Evolutionary conservation across 2,113 vertebrate species (phyloP).

Genomic region (Hippocampus abdominalis): DNA sequence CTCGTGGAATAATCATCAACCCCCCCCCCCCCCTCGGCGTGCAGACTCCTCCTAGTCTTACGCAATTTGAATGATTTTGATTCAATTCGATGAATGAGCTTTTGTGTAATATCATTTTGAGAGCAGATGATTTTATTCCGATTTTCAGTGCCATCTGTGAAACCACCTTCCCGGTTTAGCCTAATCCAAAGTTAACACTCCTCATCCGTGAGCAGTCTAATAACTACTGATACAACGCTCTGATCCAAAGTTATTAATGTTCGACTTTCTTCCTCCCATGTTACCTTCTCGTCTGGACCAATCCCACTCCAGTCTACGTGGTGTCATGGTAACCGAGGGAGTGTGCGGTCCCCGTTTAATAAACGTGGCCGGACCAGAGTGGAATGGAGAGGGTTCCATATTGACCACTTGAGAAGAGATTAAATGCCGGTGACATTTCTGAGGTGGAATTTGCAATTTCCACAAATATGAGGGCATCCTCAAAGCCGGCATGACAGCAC

Average conservation of each 20-base stretch:
- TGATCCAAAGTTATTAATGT: conserved; percentile 59
- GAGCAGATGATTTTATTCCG: background rate
- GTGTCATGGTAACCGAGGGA: conserved; percentile 69
- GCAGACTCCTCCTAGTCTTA: background rate
- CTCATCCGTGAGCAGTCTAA: conserved; percentile 38
- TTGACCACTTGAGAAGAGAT: conserved; percentile 89
- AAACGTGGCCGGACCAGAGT: conserved; percentile 64
- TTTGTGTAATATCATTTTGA: background rate
- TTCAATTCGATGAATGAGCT: background rate
- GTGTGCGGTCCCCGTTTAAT: conserved; percentile 78
- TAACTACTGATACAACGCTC: conserved; percentile 31
- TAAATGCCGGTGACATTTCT: conserved; percentile 97
- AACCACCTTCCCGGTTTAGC: background rate
- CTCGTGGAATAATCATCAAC: conserved; percentile 48
- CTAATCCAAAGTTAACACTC: conserved; percentile 41
- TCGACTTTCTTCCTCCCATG: conserved; percentile 53
- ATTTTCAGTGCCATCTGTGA: background rate
- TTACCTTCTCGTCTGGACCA: conserved; percentile 45
- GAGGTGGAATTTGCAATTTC: conserved; percentile 96
- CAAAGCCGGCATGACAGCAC: conserved; percentile 84
- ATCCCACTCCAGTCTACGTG: conserved; percentile 15
- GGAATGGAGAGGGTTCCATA: conserved; percentile 68
- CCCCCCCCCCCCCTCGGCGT: conserved; percentile 28
- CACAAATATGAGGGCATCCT: conserved; percentile 93
- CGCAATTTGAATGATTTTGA: background rate